Evolutionary conservation across 1,140 invertebrate species (phyloP).

Genomic region (Phortica variegata): DNA sequence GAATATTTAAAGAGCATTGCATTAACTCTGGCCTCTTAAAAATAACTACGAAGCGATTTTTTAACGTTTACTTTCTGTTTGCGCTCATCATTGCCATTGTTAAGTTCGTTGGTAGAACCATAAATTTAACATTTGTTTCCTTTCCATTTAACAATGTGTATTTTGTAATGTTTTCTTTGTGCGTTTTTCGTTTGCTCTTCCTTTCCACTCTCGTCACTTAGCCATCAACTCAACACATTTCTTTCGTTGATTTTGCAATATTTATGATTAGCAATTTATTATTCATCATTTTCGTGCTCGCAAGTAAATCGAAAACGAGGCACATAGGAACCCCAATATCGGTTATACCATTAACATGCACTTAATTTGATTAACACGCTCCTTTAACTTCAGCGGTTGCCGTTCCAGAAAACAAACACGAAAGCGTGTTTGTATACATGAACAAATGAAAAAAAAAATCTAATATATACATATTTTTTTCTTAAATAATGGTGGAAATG

Average conservation of each 20-base stretch:
- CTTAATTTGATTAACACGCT: conserved; percentile 53
- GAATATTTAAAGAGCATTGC: no score
- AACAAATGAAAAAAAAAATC: no score
- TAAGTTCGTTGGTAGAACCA: no score
- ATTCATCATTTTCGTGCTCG: conserved; percentile 51
- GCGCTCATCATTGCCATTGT: no score
- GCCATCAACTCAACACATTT: conserved; percentile 16
- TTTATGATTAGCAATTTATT: conserved; percentile 57
- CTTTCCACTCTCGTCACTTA: not conserved
- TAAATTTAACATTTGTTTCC: conserved; percentile 56
- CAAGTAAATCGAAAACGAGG: conserved; percentile 23
- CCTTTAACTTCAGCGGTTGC: not conserved
- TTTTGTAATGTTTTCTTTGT: conserved; percentile 47
- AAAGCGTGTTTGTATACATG: no score
- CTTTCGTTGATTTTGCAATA: conserved; percentile 51
- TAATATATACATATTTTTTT: no score
- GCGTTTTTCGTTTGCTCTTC: not conserved
- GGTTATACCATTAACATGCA: conserved; percentile 44
- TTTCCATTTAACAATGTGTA: conserved; percentile 56
- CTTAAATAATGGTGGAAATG: no score
- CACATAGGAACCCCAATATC: conserved; percentile 2
- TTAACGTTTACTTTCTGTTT: no score
- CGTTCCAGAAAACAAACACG: not conserved
- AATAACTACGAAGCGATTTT: no score
- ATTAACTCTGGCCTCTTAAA: no score